Base-by-base conservation (phyloP, 2,113 vertebrate species). In the Halichoerus grypus region DNA sequence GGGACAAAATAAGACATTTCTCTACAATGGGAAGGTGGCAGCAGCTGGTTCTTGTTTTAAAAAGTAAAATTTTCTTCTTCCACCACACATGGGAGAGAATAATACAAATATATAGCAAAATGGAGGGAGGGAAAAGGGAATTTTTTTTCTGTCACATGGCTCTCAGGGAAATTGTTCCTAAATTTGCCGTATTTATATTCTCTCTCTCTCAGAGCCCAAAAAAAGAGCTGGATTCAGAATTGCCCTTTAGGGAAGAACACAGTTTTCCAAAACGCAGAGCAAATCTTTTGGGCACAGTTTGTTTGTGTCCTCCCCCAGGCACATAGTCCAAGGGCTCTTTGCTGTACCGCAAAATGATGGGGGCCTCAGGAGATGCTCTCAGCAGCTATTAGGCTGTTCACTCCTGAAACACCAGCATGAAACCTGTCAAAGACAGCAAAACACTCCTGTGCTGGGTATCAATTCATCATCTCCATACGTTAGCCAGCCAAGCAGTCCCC, bases 21-120 rank as follows among this genome's bases (percentile, higher is more conserved):
- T 80, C 22, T 42, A 63, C 55, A 81, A 24, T 14, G 57, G 46
- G 24, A 86, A 94, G 22, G 36, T 72, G n/a, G n/a, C 7, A 19
- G 57, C 65, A 39, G 19, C 33, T 55, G 49, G 57, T 71, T 90
- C 67, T 79, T 80, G 36, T 72, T 90, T 71, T 79, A 76, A 81
- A 82, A 92, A 84, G 85, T 49, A 92, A 87, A 88, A 67, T 28
- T 85, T 96, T 91, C 69, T 57, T 85, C 85, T 91, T 28, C 16
- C 36, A 55, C 26, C 19, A 39, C 24, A 71, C 79, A 65, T 21
- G 14, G 57, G 24, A 96, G 21, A 91, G 24, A 89, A 51, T 3
- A 87, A 76, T 26, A 87, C 31, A 93, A 83, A 84, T 21, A 72
- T 1, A 49, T 2, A 94, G 53, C 16, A 77, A 94, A 69, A 90